Conservation (phyloP, 2,113 vertebrate species). For the Glareola pratincola region DNA sequence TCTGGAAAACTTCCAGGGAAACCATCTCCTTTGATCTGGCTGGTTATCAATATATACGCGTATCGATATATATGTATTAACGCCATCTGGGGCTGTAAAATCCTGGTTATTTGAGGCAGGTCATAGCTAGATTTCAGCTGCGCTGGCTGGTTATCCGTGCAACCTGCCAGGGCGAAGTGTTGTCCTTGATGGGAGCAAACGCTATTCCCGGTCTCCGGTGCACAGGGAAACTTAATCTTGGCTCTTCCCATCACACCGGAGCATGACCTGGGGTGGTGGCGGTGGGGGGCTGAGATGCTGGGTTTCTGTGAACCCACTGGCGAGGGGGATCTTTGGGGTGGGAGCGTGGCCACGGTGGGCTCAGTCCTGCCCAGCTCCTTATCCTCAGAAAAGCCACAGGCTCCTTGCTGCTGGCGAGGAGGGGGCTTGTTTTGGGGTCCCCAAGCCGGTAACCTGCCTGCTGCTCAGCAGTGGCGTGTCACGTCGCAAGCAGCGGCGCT, state of each 20-base stretch:
- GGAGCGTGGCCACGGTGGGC: accelerated
- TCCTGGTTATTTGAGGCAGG: background rate
- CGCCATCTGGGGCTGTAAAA: background rate
- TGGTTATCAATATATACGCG: background rate
- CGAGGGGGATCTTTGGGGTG: accelerated
- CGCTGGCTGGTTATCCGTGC: background rate
- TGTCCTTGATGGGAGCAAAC: background rate
- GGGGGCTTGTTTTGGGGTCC: background rate
- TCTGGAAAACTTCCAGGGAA: slow-evolving; percentile 32
- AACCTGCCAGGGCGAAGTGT: background rate
- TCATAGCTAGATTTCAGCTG: background rate
- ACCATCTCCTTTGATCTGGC: background rate
- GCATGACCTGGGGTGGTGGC: background rate
- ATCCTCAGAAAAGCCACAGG: background rate
- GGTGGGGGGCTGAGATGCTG: background rate
- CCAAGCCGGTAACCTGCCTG: background rate
- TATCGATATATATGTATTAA: background rate
- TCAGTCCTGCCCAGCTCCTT: background rate
- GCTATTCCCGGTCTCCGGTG: background rate
- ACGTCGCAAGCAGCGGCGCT: background rate
- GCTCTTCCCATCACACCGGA: background rate
- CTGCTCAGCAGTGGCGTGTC: background rate
- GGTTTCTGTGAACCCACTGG: background rate
- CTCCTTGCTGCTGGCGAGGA: background rate
- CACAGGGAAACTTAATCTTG: background rate